Evolutionary conservation across 2,797 vertebrate genomes (phyloP), one percentile per base, ranked within the genome.

Genomic region (Sebastes glaucus): DNA sequence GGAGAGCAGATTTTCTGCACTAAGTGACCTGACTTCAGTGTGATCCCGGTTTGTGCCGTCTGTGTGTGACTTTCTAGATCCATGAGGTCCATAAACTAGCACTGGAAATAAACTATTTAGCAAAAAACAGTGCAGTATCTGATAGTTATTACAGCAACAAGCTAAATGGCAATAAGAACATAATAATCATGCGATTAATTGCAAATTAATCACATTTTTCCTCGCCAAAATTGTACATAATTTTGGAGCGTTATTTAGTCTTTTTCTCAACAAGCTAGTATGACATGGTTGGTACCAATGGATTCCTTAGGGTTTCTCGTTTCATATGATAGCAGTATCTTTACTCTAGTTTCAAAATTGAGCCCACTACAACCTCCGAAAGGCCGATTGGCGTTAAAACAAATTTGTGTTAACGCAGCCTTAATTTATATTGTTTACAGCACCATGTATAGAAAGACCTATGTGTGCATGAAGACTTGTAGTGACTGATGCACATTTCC

Each of bases 1-100:
- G 88, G 82, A 77, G 64, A 23, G 25, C 63, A 78, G 61, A 84
- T 88, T 80, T 52, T 77, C 63, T 46, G 63, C 59, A 59, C 53
- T 69, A 60, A 80, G 57, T 70, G 74, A 75, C 57, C 69, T 71
- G 79, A 83, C 57, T 55, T 78, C 42, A 85, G 73, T 78, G 35
- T 53, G 49, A 77, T 76, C 32, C 42, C 32, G 14, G n/a, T 71
- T 75, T 64, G 42, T 49, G 42, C 7, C 16, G 42, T 46, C 42
- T 46, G 42, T 46, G 42, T 46, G 18, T 49, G 46, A 49, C 46
- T 49, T 49, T 49, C 46, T 49, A 49, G 1, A 49, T 32, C 28
- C 5, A 52, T 61, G 11, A 74, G 23, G 46, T 35, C 38, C n/a
- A 70, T 8, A 49, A 49, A 4, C 46, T 49, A 56, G 22, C 33